Percentiles rank a stretch among this genome's conserved stretches.
Evolutionary conservation across 2,888 invertebrate genomes (phyloP).

Genomic region (Ferdinandea cuprea): DNA sequence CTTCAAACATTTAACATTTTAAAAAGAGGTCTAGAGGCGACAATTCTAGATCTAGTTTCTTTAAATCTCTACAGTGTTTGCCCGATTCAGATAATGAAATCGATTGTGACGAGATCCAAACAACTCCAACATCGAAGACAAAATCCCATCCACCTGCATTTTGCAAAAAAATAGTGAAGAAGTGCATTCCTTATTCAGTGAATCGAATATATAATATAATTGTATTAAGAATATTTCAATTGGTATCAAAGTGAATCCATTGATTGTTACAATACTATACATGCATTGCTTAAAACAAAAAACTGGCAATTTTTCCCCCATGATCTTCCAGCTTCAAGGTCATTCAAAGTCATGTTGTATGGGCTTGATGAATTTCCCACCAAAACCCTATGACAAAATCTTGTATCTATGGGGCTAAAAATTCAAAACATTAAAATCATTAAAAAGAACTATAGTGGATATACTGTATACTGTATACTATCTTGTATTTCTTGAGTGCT

Average conservation of each 20-base stretch:
- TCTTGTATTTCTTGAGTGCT: constrained; percentile 11
- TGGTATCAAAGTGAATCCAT: not conserved
- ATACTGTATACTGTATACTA: not conserved
- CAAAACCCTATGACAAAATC: not conserved
- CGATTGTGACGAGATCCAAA: not conserved
- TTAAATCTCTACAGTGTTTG: too few relatives aligned
- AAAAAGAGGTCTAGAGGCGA: not conserved
- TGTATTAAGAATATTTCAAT: constrained; percentile 4
- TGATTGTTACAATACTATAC: too few relatives aligned
- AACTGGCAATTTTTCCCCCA: too few relatives aligned
- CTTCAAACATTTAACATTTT: too few relatives aligned
- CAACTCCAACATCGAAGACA: not conserved
- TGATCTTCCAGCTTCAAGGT: too few relatives aligned
- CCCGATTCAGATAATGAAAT: not conserved
- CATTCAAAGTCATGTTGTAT: too few relatives aligned
- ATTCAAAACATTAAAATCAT: too few relatives aligned
- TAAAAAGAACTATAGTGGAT: too few relatives aligned
- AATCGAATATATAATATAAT: not conserved
- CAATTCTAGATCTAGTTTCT: not conserved
- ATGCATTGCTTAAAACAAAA: too few relatives aligned
- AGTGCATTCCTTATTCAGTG: constrained; percentile 2
- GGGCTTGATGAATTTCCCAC: not conserved
- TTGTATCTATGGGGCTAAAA: not conserved
- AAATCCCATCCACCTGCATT: not conserved
- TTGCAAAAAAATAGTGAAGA: not conserved